Conservation (phyloP, 2,888 invertebrate species). For the Oasisia sp. region DNA sequence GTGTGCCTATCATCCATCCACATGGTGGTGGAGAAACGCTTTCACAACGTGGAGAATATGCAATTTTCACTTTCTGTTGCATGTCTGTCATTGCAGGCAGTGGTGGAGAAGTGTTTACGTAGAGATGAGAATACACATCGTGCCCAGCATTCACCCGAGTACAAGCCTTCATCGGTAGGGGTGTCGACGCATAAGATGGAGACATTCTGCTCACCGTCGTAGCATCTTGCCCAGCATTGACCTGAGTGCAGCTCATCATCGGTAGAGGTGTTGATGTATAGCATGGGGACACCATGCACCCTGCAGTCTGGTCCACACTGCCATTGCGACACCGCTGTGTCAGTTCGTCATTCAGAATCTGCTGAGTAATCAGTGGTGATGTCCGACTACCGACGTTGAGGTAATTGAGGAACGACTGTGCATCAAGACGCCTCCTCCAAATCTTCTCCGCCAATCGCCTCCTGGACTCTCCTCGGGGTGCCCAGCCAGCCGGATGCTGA, state of each 20-base stretch:
- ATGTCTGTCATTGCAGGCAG: too few species aligned
- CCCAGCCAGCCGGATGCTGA: too few species aligned
- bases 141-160: background rate
- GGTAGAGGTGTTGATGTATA: background rate
- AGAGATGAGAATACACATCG: background rate
- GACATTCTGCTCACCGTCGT: background rate
- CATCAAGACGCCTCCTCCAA: background rate
- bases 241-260: background rate
- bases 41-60: too few species aligned
- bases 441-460: background rate
- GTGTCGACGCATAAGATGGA: background rate
- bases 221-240: background rate
- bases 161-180: background rate
- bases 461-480: background rate
- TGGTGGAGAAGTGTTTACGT: too few species aligned
- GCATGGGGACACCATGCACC: background rate
- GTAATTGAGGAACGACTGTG: background rate
- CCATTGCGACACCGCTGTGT: background rate
- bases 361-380: background rate
- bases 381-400: background rate
- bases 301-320: background rate
- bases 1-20: too few species aligned
- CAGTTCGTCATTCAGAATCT: background rate
- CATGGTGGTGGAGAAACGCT: too few species aligned
- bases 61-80: too few species aligned